Percentiles rank a stretch among this genome's conserved stretches.
phyloP scores from a whole-genome alignment of 2,113 vertebrate species.

The Seriola rivoliana region DNA sequence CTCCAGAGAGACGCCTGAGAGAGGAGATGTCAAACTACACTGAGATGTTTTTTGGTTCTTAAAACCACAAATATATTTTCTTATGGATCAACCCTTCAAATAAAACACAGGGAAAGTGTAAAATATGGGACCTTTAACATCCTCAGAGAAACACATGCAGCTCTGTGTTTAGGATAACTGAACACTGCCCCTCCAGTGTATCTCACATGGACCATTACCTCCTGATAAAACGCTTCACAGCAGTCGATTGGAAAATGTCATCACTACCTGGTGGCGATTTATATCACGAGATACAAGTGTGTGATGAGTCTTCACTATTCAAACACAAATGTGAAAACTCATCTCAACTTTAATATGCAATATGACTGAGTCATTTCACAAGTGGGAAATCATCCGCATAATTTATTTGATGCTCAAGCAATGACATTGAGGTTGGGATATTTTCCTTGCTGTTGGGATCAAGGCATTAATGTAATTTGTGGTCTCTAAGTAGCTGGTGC shows the following conservation, averaged over 20 bases:
- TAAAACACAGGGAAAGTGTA: no score
- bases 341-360: not conserved
- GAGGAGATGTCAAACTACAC: no score
- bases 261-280: not conserved
- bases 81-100: no score
- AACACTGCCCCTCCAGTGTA: not conserved
- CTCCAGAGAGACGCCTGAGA: no score
- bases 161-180: not conserved
- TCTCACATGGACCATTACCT: not conserved
- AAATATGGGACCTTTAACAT: not conserved
- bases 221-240: not conserved
- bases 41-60: no score
- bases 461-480: no score
- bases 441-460: no score
- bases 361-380: not conserved
- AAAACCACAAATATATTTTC: no score
- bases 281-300: not conserved
- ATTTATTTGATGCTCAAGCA: not conserved
- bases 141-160: not conserved
- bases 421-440: not conserved
- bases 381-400: not conserved
- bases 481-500: no score
- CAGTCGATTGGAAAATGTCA: not conserved
- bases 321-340: constrained; percentile 7
- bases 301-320: not conserved